Conservation (phyloP, 2,888 invertebrate genomes). For the Lottia scabra region DNA sequence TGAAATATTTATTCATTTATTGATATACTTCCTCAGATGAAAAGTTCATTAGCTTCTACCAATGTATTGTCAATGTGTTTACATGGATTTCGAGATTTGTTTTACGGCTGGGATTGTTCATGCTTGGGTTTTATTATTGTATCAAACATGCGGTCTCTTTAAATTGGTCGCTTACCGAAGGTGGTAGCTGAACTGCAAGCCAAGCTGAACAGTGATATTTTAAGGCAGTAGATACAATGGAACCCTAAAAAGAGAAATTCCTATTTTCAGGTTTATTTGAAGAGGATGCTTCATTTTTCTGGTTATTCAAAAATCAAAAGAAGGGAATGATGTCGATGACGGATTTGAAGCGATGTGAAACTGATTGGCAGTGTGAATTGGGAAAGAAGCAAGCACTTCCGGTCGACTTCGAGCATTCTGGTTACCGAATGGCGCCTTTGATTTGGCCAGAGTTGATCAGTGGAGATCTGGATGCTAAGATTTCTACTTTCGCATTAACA, state of each 20-base stretch:
- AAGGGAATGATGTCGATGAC: slow-evolving; percentile 36
- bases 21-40: too few species aligned
- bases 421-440: slow-evolving; percentile 47
- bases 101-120: too few species aligned
- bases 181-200: too few species aligned
- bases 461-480: slow-evolving; percentile 35
- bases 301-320: slow-evolving; percentile 44
- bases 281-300: slow-evolving; percentile 40
- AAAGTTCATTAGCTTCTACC: too few species aligned
- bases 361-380: slow-evolving; percentile 40
- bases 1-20: too few species aligned
- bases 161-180: too few species aligned
- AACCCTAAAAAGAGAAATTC: not conserved
- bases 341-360: slow-evolving; percentile 35
- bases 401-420: slow-evolving; percentile 40
- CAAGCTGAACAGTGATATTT: too few species aligned
- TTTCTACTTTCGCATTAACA: slow-evolving; percentile 52
- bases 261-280: slow-evolving; percentile 42
- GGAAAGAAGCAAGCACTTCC: slow-evolving; percentile 47
- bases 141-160: too few species aligned
- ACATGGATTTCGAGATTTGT: too few species aligned
- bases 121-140: too few species aligned
- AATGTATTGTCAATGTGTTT: too few species aligned
- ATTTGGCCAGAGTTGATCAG: slow-evolving; percentile 50
- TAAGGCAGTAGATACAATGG: too few species aligned